A percentile compares a stretch with the other conserved stretches of the same genome.
phyloP scores from a whole-genome alignment of 2,113 vertebrate species.

The Platichthys stellatus region DNA sequence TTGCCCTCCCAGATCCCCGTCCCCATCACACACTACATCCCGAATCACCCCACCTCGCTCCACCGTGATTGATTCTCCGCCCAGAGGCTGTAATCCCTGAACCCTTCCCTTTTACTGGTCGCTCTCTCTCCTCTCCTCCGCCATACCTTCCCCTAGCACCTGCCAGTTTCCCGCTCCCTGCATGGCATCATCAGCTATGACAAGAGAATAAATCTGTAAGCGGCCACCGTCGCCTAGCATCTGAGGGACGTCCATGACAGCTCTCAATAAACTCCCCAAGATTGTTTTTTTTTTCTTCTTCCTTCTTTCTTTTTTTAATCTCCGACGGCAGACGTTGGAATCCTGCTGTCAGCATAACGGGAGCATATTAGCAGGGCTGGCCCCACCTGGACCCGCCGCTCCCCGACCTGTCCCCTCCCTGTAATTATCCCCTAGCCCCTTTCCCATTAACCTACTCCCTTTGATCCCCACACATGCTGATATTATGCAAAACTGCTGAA shows the following conservation, averaged over 20 bases:
- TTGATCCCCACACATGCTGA: slow-evolving; percentile 87
- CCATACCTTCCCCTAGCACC: slow-evolving; percentile 39
- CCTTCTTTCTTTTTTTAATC: slow-evolving; percentile 76
- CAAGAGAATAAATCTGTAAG: slow-evolving; percentile 78
- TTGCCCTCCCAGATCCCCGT: slow-evolving; percentile 31
- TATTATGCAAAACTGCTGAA: slow-evolving; percentile 89
- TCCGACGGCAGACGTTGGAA: slow-evolving; percentile 80
- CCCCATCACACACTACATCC: slow-evolving; percentile 23
- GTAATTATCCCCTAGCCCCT: slow-evolving; percentile 86
- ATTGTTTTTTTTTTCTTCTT: slow-evolving; percentile 57
- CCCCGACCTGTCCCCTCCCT: slow-evolving; percentile 82
- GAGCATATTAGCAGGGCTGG: slow-evolving; percentile 83
- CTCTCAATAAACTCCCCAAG: slow-evolving; percentile 78
- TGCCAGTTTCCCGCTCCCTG: slow-evolving; percentile 54
- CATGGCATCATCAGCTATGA: slow-evolving; percentile 76
- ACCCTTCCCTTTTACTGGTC: slow-evolving; percentile 66
- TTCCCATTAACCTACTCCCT: slow-evolving; percentile 88
- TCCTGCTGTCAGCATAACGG: slow-evolving; percentile 87
- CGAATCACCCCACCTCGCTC: slow-evolving; percentile 48
- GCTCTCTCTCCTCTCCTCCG: slow-evolving; percentile 23
- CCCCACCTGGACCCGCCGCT: slow-evolving; percentile 82
- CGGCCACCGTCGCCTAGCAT: slow-evolving; percentile 53
- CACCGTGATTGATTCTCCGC: slow-evolving; percentile 71
- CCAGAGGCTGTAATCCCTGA: slow-evolving; percentile 75
- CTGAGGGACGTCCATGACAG: slow-evolving; percentile 67